Evolutionary conservation across 2,797 vertebrate genomes (phyloP).

Genomic region (Psittacula derbiana): DNA sequence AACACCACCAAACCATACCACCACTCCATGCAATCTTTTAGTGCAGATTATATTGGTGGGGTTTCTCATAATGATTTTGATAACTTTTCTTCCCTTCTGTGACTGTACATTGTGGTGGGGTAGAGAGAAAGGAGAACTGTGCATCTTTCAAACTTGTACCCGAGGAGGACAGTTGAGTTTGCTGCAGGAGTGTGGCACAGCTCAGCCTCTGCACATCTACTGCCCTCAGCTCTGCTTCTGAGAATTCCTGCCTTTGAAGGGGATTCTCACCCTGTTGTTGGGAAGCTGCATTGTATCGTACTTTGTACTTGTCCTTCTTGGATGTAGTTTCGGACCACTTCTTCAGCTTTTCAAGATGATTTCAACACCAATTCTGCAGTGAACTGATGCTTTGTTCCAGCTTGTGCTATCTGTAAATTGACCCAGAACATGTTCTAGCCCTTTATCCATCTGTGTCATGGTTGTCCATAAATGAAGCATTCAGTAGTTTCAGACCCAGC

Average conservation of each 20-base stretch:
- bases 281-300: accelerated
- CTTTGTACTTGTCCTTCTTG: neutral
- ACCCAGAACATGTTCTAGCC: neutral
- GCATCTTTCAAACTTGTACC: neutral
- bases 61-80: neutral
- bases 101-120: neutral
- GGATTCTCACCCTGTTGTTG: neutral
- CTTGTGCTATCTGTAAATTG: neutral
- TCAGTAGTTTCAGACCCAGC: neutral
- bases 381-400: neutral
- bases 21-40: neutral
- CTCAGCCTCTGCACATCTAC: neutral
- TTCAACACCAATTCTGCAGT: neutral
- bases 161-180: accelerated
- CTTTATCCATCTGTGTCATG: neutral
- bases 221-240: neutral
- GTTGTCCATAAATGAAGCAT: neutral
- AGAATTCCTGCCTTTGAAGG: neutral
- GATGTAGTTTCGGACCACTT: accelerated
- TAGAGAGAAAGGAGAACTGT: neutral
- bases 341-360: neutral
- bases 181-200: accelerated
- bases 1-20: neutral
- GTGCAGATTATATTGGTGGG: neutral
- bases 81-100: neutral